Conservation (phyloP, 2,888 invertebrate species). For the Pammene fasciana region DNA sequence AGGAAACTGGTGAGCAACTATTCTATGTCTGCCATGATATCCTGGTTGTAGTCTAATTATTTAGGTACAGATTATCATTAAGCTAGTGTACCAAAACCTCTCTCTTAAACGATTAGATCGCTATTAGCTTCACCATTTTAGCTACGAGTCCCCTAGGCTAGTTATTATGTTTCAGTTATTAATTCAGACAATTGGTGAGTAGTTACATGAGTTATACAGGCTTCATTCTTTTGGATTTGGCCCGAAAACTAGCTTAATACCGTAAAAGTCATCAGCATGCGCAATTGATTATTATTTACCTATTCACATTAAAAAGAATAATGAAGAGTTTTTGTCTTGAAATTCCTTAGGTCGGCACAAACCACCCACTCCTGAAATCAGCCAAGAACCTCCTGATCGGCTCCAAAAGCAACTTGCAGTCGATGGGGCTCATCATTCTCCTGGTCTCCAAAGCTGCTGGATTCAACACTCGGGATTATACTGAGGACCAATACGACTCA, state of each 20-base stretch:
- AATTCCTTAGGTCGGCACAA: constrained; percentile 66
- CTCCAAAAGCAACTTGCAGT: constrained; percentile 75
- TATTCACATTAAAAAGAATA: too few relatives aligned
- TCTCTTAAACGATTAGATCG: too few relatives aligned
- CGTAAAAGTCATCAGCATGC: too few relatives aligned
- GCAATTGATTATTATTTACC: too few relatives aligned
- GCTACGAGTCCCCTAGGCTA: too few relatives aligned
- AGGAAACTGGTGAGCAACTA: constrained; percentile 67
- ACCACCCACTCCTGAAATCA: constrained; percentile 73
- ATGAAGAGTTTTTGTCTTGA: neutral
- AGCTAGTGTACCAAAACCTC: too few relatives aligned
- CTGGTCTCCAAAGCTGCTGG: constrained; percentile 75
- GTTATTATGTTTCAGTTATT: too few relatives aligned
- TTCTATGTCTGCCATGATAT: neutral
- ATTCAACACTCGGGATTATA: constrained; percentile 55
- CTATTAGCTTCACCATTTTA: too few relatives aligned
- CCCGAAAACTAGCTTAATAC: too few relatives aligned
- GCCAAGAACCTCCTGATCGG: constrained; percentile 75
- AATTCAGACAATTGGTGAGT: too few relatives aligned
- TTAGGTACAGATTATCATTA: neutral
- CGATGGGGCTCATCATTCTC: constrained; percentile 70
- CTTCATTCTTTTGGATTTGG: too few relatives aligned
- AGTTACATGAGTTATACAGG: too few relatives aligned
- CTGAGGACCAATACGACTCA: constrained; percentile 64
- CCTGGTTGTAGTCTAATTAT: neutral